Percentiles rank a stretch among this genome's conserved stretches.
These are phyloP conservation scores for Lutjanus campechanus DNA, from an alignment of 2,797 vertebrate species.

Conservation along the genomic window DNA sequence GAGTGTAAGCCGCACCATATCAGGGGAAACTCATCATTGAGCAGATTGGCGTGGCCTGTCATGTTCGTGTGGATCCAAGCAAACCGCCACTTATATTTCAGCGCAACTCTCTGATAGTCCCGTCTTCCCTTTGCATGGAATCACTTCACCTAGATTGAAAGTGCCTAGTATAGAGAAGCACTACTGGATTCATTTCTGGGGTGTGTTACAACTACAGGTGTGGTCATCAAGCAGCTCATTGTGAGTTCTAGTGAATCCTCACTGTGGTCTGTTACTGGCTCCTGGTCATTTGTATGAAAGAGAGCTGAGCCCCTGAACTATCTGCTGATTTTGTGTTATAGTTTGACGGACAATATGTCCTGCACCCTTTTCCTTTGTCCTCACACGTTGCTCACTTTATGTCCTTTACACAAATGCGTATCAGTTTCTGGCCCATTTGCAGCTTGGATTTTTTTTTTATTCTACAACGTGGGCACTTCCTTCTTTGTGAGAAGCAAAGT, in stretches of 20 bases:
- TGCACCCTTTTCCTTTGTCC: background rate
- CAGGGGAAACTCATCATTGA: constrained; percentile 36
- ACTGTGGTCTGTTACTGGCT: background rate
- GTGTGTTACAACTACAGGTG: background rate
- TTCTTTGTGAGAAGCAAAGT: background rate
- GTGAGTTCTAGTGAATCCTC: background rate
- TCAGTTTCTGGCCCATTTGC: constrained; percentile 7
- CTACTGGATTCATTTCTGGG: background rate
- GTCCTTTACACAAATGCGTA: background rate
- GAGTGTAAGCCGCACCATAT: constrained; percentile 21
- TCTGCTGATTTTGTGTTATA: background rate
- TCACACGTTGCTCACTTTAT: background rate
- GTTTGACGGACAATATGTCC: background rate
- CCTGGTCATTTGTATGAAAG: background rate
- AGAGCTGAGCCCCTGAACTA: background rate
- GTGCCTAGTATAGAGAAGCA: background rate
- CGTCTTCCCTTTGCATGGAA: background rate
- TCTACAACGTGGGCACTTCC: background rate
- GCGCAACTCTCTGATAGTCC: background rate
- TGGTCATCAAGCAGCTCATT: background rate
- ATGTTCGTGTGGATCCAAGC: constrained; percentile 17
- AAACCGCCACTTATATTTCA: constrained; percentile 18
- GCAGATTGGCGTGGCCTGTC: constrained; percentile 23
- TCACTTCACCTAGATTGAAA: background rate
- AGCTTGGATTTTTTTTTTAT: background rate